phyloP scores from a whole-genome alignment of 2,888 invertebrate genomes.

The Cyclophora albipunctata region DNA sequence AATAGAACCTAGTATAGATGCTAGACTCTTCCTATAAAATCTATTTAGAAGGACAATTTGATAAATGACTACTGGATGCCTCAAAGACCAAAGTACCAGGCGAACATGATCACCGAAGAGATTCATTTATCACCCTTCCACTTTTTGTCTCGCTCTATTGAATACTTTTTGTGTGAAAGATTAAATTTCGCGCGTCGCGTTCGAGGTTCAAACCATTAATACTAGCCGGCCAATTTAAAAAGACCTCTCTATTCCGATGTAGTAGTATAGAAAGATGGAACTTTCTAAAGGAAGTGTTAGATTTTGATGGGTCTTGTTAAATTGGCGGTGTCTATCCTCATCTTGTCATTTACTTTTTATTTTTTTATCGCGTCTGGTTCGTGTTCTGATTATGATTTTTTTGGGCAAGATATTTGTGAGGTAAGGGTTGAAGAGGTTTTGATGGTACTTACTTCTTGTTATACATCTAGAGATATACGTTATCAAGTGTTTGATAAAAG shows the following conservation, averaged over 20 bases:
- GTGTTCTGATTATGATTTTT: constrained; percentile 68
- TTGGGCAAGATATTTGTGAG: constrained; percentile 39
- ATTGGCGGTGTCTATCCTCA: constrained; percentile 40
- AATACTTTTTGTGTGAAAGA: constrained; percentile 70
- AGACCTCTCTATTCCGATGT: constrained; percentile 28
- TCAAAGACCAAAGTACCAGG: constrained; percentile 31
- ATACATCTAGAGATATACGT: no score
- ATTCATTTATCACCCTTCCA: constrained; percentile 59
- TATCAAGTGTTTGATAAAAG: no score
- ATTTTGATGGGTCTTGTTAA: constrained; percentile 21
- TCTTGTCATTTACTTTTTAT: constrained; percentile 53
- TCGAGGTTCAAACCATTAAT: constrained; percentile 66
- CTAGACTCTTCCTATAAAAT: no score
- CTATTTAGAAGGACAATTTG: no score
- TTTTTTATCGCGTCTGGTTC: constrained; percentile 61
- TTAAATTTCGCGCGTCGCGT: constrained; percentile 68
- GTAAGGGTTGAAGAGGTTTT: constrained; percentile 29
- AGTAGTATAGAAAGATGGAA: neutral
- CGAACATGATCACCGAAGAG: constrained; percentile 42
- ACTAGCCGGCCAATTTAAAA: constrained; percentile 36
- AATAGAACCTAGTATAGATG: no score
- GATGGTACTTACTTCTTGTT: no score
- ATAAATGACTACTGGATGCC: constrained; percentile 13
- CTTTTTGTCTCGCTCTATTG: constrained; percentile 67
- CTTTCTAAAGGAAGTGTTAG: constrained; percentile 5